Percentiles rank a stretch among this genome's conserved stretches.
phyloP scores from a whole-genome alignment of 2,888 invertebrate species.

The Miltochrista miniata region DNA sequence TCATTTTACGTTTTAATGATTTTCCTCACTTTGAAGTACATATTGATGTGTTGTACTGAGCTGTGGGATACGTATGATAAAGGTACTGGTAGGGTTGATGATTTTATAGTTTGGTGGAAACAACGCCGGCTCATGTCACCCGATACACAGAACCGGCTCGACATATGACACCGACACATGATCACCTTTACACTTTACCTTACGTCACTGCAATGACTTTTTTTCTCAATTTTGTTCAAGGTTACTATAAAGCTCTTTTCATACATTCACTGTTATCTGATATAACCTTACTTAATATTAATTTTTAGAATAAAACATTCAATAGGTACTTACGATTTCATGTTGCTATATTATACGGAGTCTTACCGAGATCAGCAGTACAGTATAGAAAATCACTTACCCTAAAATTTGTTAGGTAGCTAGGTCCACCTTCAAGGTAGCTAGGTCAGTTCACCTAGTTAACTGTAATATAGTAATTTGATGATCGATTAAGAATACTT shows the following conservation, averaged over 20 bases:
- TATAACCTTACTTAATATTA: too few species aligned
- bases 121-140: slow-evolving; percentile 56
- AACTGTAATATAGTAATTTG: too few species aligned
- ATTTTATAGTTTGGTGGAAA: slow-evolving; percentile 74
- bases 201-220: slow-evolving; percentile 68
- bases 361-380: too few species aligned
- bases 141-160: slow-evolving; percentile 70
- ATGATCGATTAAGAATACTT: too few species aligned
- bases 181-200: slow-evolving; percentile 64
- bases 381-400: too few species aligned
- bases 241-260: slow-evolving; percentile 58
- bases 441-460: too few species aligned
- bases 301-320: too few species aligned
- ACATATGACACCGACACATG: slow-evolving; percentile 70
- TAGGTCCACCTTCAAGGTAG: too few species aligned
- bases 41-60: slow-evolving; percentile 65
- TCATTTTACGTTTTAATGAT: neutral
- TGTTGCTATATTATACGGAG: too few species aligned
- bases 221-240: slow-evolving; percentile 72
- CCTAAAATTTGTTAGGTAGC: too few species aligned
- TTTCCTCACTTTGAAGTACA: slow-evolving; percentile 73
- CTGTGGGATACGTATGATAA: slow-evolving; percentile 68
- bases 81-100: slow-evolving; percentile 59
- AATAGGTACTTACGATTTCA: too few species aligned
- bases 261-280: slow-evolving; percentile 21